A percentile compares a stretch with the other conserved stretches of the same genome.
phyloP scores from a whole-genome alignment of 2,888 invertebrate species.

The Ischnura elegans region DNA sequence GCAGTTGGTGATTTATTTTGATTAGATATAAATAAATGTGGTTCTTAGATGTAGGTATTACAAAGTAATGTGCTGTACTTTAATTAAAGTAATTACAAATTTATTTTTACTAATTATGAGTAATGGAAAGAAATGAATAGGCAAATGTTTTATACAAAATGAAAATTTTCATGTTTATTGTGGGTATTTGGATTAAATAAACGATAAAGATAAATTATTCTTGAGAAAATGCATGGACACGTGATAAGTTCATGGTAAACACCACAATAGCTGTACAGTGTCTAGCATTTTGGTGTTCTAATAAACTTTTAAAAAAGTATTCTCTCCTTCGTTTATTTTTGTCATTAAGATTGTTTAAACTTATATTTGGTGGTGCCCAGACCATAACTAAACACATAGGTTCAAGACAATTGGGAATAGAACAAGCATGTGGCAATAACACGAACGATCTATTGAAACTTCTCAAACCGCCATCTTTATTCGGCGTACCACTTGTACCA shows the following conservation, averaged over 20 bases:
- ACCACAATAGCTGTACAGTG: constrained; percentile 63
- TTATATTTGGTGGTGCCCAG: too few species aligned
- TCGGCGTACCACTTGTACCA: too few species aligned
- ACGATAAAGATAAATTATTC: constrained; percentile 53
- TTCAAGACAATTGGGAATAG: too few species aligned
- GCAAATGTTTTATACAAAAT: constrained; percentile 51
- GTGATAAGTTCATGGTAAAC: constrained; percentile 46
- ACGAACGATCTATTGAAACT: too few species aligned
- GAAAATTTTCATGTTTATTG: constrained; percentile 22
- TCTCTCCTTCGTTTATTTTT: too few species aligned
- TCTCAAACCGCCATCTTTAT: too few species aligned
- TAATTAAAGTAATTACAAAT: constrained; percentile 32
- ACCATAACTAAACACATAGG: too few species aligned
- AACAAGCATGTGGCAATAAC: too few species aligned
- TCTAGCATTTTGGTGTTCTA: constrained; percentile 56
- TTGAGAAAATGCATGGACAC: not conserved
- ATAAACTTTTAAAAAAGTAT: not conserved
- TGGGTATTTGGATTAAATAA: constrained; percentile 58
- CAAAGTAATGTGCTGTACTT: not conserved
- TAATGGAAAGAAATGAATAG: not conserved
- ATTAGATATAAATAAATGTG: constrained; percentile 35
- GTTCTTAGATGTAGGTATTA: constrained; percentile 20
- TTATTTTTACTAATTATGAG: constrained; percentile 40
- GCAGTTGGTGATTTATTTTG: constrained; percentile 32
- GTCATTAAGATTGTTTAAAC: too few species aligned